Base-by-base conservation (phyloP, 2,113 vertebrate species). In the Carettochelys insculpta region DNA sequence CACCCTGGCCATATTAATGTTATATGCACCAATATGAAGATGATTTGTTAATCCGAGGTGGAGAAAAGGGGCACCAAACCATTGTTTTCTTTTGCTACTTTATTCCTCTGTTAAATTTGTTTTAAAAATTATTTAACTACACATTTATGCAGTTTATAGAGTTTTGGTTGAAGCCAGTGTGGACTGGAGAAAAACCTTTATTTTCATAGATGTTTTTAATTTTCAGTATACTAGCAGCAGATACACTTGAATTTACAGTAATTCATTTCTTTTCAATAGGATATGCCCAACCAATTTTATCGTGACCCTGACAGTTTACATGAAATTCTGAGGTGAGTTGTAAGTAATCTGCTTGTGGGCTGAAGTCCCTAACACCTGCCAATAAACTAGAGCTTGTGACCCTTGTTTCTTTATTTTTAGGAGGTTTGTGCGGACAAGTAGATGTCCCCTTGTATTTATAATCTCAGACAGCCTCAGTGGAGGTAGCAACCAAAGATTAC, bases 211-310 rank as follows among this genome's bases (percentile, higher is more conserved):
- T 20, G 88, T n/a, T 41, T 8, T 0, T 29, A 38, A 51, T 6
- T 50, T 0, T 73, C 27, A 34, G 29, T 51, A 10, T 80, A 29
- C 51, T 65, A 68, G 17, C 50, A 58, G 45, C n/a, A 5, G 93
- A 78, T 56, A 47, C 53, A 80, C 34, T 34, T 93, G 68, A 94
- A 58, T 88, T n/a, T 77, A 95, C 89, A 86, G 27, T 85, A 25
- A 61, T 92, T 93, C 16, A 16, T 95, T 43, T 96, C 31, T 95
- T 96, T 96, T 92, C 43, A 61, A 82, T 92, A 99, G 99, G 99
- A 99, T 91, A 97, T 99, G 82, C 99, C 99, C 65, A 99, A 99
- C 96, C 98, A 99, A 68, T 99, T 99, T 98, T 99, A 98, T 97
- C 96, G 98, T 92, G 98, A 99, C 85, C 98, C 98, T 54, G 92